phyloP scores from a whole-genome alignment of 2,888 invertebrate species.

The Ophion ellenae region DNA sequence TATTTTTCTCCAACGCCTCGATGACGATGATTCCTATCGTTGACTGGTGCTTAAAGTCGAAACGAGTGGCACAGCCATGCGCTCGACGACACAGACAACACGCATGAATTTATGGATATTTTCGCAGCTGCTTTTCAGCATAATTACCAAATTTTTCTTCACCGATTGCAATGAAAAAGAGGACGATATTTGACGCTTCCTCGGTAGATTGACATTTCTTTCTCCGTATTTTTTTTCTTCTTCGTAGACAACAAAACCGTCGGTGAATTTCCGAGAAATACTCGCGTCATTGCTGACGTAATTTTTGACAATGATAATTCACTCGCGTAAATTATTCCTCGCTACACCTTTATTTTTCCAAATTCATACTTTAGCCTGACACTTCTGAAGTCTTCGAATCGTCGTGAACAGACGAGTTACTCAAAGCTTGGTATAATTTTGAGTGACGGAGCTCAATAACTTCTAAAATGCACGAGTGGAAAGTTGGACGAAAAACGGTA shows the following conservation, averaged over 20 bases:
- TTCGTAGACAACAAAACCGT: neutral
- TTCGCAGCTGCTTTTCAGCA: slow-evolving; percentile 25
- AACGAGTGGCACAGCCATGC: neutral
- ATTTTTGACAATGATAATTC: neutral
- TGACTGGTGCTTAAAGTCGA: neutral
- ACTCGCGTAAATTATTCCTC: neutral
- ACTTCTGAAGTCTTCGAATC: no score
- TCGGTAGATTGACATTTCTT: no score
- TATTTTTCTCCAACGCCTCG: slow-evolving; percentile 13
- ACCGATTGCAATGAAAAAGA: neutral
- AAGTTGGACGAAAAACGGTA: neutral
- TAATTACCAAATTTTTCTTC: slow-evolving; percentile 17
- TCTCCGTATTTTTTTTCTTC: neutral
- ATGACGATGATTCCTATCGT: slow-evolving; percentile 27
- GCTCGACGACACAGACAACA: neutral
- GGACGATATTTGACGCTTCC: no score
- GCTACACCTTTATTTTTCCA: neutral
- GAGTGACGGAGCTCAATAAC: no score
- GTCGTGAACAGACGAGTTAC: no score
- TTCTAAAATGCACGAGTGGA: neutral
- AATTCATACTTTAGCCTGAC: neutral
- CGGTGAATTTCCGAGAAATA: neutral
- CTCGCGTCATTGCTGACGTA: neutral
- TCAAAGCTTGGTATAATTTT: no score
- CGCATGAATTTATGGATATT: slow-evolving; percentile 45